Evolutionary conservation across 2,113 vertebrate genomes (phyloP), one percentile per base, ranked within the genome.

Genomic region (Xyrauchen texanus): DNA sequence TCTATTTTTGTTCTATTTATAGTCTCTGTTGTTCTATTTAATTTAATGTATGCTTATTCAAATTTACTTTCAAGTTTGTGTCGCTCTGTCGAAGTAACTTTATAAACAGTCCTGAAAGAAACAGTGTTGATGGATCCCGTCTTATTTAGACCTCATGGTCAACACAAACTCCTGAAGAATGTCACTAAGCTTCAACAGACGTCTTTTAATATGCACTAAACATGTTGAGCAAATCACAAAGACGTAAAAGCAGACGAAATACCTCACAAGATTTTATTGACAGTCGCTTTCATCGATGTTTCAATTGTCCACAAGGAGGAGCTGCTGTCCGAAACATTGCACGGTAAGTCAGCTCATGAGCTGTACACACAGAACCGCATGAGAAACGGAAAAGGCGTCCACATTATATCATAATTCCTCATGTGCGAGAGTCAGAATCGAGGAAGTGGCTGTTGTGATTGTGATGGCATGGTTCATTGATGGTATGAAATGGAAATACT

Each of bases 31-130:
- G 11, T 57, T 5, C 5, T n/a, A 5, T n/a, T 57, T 57, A 4
- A 57, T 6, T 4, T n/a, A 57, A 13, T 57, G n/a, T 57, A n/a
- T n/a, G n/a, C n/a, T n/a, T n/a, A n/a, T 49, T 49, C 7, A 49
- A 49, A 6, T n/a, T 57, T 13, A 13, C 55, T 57, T 57, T 13
- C 53, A 57, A 53, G 57, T 53, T 53, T 71, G 34, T 58, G 4
- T 71, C 34, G 34, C 15, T 7, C 42, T 8, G 55, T 13, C 7
- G 65, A 74, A 51, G 80, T 60, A 46, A 51, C 68, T 42, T 72
- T n/a, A 60, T 66, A 71, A 77, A 44, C 57, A 42, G 52, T 67
- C 75, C 75, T 68, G 8, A 55, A 7, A 47, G 45, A 60, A 71
- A 68, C 42, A 15, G 5, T 46, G 2, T 6, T 8, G 9, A 60